Base-by-base conservation (phyloP, 2,797 vertebrate species). In the Notolepis coatsorum region DNA sequence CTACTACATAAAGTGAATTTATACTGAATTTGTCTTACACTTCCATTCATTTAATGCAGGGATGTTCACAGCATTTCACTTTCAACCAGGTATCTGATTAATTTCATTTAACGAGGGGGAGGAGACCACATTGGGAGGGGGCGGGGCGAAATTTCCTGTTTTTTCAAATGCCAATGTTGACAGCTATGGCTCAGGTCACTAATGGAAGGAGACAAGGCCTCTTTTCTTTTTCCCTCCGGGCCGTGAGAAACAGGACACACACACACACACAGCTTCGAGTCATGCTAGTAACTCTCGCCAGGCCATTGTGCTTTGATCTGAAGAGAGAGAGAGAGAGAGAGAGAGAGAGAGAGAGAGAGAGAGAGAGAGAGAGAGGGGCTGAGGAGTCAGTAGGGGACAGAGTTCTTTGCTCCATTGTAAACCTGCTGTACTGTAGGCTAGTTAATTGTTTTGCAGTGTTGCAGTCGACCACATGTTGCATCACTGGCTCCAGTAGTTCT, bases 161-260 rank as follows among this genome's bases (percentile, higher is more conserved):
- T n/a, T n/a, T n/a, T n/a, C n/a, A n/a, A n/a, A n/a, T n/a, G n/a
- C n/a, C n/a, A n/a, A n/a, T n/a, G n/a, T n/a, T n/a, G n/a, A n/a
- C n/a, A n/a, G n/a, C n/a, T n/a, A n/a, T n/a, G n/a, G 50, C 67
- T 79, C 71, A 51, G 79, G 80, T 82, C 86, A 73, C 81, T 85
- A 84, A 87, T 83, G 71, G 69, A 79, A 68, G 52, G 3, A 81
- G 84, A 90, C 86, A 87, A 87, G 77, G 81, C 61, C 67, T 63
- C 84, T 79, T 84, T 84, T 88, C 80, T 88, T 81, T n/a, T n/a
- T n/a, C n/a, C 70, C 72, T 49, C n/a, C 63, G 69, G 73, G 75
- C 65, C 65, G 64, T 84, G 82, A 82, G 81, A 83, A 85, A 84
- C 41, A 13, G 61, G 52, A 42, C 45, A 9, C 53, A 71, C 28